phyloP scores from a whole-genome alignment of 2,113 vertebrate genomes.

The Bungarus multicinctus region DNA sequence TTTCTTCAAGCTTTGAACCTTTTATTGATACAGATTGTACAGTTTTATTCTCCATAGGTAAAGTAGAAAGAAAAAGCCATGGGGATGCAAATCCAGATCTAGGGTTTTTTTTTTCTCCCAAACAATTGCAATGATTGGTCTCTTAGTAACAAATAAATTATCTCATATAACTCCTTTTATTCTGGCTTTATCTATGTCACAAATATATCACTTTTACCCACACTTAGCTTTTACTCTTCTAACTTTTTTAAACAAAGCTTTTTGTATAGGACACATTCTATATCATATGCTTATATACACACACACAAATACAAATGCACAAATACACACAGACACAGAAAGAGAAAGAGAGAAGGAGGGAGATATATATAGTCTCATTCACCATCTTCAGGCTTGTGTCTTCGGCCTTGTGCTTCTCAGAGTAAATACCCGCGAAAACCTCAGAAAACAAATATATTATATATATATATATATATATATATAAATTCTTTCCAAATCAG shows the following conservation, averaged over 20 bases:
- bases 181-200: neutral
- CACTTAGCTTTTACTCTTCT: neutral
- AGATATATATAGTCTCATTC: too few species aligned
- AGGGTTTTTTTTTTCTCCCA: neutral
- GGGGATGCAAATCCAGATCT: neutral
- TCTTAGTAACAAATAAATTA: neutral
- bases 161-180: neutral
- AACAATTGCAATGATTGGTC: neutral
- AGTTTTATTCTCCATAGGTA: neutral
- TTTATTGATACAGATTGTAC: neutral
- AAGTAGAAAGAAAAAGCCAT: neutral
- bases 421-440: too few species aligned
- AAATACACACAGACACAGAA: too few species aligned
- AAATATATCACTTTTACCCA: neutral
- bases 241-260: neutral
- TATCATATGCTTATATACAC: fast-evolving
- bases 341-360: too few species aligned
- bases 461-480: too few species aligned
- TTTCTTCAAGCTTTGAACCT: neutral
- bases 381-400: too few species aligned
- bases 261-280: neutral
- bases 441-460: too few species aligned
- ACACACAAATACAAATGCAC: too few species aligned
- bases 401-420: too few species aligned
- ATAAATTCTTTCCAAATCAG: too few species aligned